These are phyloP conservation scores for Anarhynchus alexandrinus DNA, from an alignment of 2,113 vertebrate genomes.

Conservation along the genomic window DNA sequence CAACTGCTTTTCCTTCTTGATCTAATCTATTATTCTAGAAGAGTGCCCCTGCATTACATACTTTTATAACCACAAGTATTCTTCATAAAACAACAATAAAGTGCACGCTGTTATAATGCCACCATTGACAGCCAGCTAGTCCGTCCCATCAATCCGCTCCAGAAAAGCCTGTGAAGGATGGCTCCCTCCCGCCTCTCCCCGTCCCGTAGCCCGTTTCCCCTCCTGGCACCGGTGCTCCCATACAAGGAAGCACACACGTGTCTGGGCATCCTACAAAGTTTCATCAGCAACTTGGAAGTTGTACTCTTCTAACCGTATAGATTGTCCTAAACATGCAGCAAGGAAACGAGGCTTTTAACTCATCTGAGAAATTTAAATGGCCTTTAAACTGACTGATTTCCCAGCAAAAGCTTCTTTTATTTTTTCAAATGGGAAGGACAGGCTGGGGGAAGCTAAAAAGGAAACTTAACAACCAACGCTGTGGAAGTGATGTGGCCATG, in stretches of 20 bases:
- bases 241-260: neutral
- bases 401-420: neutral
- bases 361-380: conserved; percentile 3
- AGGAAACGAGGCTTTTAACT: conserved; percentile 5
- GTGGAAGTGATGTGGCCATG: conserved; percentile 34
- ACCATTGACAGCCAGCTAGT: neutral
- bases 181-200: neutral
- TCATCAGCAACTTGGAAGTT: neutral
- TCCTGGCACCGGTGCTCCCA: neutral
- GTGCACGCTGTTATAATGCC: neutral
- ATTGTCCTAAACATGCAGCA: neutral
- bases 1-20: conserved; percentile 2
- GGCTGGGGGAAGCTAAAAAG: neutral
- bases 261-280: neutral
- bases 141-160: neutral
- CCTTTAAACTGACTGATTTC: neutral
- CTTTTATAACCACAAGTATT: conserved; percentile 1
- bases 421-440: conserved; percentile 12
- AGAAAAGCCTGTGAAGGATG: neutral
- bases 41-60: neutral
- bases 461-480: conserved; percentile 9
- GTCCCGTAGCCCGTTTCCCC: neutral
- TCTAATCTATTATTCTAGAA: conserved; percentile 7
- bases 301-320: neutral
- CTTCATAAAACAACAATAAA: conserved; percentile 37